Evolutionary conservation across 2,797 vertebrate genomes (phyloP).

Genomic region (Enteromius unitaeniatus): DNA sequence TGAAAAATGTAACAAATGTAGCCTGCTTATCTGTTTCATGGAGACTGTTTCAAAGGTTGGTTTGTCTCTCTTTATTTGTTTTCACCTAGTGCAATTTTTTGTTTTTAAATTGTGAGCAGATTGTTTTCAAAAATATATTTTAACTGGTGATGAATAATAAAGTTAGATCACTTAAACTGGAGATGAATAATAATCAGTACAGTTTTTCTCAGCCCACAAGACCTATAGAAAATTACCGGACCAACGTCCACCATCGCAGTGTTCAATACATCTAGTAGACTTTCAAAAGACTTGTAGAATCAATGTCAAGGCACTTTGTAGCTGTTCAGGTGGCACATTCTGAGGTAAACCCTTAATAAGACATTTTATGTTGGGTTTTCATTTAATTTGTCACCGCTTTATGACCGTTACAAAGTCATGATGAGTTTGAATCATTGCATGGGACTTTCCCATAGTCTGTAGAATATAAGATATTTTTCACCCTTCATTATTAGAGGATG

Average conservation of each 20-base stretch:
- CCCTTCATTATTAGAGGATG: not conserved
- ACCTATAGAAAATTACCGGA: not conserved
- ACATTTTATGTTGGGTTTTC: not conserved
- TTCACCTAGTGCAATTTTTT: not conserved
- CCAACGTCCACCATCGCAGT: not conserved
- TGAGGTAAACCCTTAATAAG: not conserved
- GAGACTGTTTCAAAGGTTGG: not conserved
- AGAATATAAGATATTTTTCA: not conserved
- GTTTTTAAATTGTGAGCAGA: not conserved
- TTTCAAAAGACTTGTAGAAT: not conserved
- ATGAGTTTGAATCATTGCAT: not conserved
- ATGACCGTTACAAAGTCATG: not conserved
- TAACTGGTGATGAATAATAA: not conserved
- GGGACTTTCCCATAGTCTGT: not conserved
- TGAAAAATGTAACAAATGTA: not conserved
- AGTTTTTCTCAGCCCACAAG: not conserved
- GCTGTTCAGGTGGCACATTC: not conserved
- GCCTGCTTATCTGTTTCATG: not conserved
- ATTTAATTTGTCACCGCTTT: not conserved
- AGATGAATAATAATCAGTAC: not conserved
- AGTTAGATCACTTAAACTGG: not conserved
- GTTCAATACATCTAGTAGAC: no score
- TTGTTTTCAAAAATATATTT: not conserved
- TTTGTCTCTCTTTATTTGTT: not conserved
- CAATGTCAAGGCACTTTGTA: not conserved